Conservation (phyloP, 2,113 vertebrate genomes). For the Apaloderma vittatum region DNA sequence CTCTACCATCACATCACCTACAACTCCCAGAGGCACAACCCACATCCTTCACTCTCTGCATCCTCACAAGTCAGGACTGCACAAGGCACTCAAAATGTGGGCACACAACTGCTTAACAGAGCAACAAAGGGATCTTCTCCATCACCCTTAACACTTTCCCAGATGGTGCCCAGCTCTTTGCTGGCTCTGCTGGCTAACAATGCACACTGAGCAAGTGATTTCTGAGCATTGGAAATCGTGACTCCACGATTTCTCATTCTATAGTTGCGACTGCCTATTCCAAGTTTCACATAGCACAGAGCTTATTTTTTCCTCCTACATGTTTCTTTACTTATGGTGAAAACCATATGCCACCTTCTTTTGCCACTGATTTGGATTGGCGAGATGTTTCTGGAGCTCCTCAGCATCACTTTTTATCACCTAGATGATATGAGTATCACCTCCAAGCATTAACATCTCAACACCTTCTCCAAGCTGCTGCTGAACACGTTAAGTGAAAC, state of each 20-base stretch:
- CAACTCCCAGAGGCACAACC: not conserved
- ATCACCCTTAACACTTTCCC: not conserved
- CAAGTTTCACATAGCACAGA: not conserved
- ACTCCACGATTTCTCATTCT: not conserved
- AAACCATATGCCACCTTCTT: not conserved
- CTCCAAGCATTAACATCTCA: not conserved
- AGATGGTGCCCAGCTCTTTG: too few relatives aligned
- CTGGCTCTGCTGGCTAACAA: not conserved
- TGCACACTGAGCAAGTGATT: not conserved
- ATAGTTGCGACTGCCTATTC: not conserved
- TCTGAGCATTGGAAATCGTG: rapidly evolving
- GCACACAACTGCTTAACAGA: not conserved
- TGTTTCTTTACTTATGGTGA: not conserved
- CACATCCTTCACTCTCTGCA: too few relatives aligned
- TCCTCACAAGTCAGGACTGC: not conserved
- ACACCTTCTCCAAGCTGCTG: not conserved
- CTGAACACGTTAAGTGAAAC: not conserved
- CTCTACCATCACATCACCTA: not conserved
- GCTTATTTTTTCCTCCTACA: not conserved
- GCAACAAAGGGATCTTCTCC: not conserved
- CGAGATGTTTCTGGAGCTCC: not conserved
- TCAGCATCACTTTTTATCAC: not conserved
- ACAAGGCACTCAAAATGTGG: rapidly evolving
- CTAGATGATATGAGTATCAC: not conserved
- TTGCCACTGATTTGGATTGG: not conserved